Base-by-base conservation (phyloP, 2,797 vertebrate species). In the Phaenicophaeus curvirostris region DNA sequence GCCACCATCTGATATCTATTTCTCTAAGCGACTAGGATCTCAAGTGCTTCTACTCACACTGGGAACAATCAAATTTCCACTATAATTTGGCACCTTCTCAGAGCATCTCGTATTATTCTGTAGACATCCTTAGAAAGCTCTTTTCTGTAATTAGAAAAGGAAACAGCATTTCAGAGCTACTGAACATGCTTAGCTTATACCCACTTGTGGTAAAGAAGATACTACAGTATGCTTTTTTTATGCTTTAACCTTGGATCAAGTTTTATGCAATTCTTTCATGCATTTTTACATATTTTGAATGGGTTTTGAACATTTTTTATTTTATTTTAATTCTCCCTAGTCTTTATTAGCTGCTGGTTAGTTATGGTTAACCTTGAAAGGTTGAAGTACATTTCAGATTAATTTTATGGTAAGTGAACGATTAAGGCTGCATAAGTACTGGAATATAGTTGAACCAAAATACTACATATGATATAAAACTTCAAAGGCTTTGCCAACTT, bases 81-180 rank as follows among this genome's bases (percentile, higher is more conserved):
- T 88, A 23, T 31, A 71, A 85, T 87, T 82, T 95, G 74, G 62
- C 77, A 74, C 84, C 67, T 88, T 85, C 76, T 82, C 80, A 79
- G 80, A 91, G 71, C 33, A 76, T 76, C 77, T 85, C 90, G 25
- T 79, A 71, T 78, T 84, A 80, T 82, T 90, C 55, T 85, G 39
- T 76, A 77, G 61, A 82, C 63, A 93, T 79, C 86, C 74, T 57
- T 87, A 93, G 77, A 93, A 96, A 95, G 71, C n/a, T 71, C 35
- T 87, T 90, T 94, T 82, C 63, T 55, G 87, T 71, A 90, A 93
- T 93, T 90, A 93, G 90, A 82, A 90, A 76, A 87, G 21, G 39
- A 87, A 93, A 63, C 11, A 86, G 6, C 16, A 59, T 76, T 88
- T 78, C 55, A 94, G 42, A 24, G 21, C 66, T 91, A 66, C 61